These are phyloP conservation scores for Trichechus manatus DNA, from an alignment of 2,113 vertebrate genomes.

Conservation along the genomic window DNA sequence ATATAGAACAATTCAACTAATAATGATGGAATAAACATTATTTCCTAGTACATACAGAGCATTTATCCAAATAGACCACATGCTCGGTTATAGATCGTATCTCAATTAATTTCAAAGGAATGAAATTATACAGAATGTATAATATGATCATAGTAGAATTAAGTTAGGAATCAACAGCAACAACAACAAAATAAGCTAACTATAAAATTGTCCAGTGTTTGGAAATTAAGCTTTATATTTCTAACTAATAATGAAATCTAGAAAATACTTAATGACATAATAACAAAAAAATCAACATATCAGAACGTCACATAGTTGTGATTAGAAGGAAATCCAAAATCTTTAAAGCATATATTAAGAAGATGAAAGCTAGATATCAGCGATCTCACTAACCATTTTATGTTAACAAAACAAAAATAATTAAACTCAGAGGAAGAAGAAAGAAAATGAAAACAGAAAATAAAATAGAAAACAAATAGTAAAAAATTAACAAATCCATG, in stretches of 20 bases:
- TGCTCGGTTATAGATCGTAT: background rate
- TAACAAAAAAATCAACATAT: background rate
- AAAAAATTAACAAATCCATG: background rate
- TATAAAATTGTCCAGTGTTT: background rate
- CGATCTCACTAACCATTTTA: background rate
- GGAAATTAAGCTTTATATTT: background rate
- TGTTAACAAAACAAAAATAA: conserved; percentile 23
- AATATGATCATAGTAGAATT: background rate
- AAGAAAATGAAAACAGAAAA: background rate
- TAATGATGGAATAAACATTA: background rate
- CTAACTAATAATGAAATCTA: background rate
- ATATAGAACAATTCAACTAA: background rate
- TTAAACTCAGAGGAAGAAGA: background rate
- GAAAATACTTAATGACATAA: conserved; percentile 10
- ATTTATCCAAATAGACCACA: background rate
- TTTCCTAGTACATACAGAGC: background rate
- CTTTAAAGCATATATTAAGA: background rate
- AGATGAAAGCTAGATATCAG: background rate
- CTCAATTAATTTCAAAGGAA: background rate
- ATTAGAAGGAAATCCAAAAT: background rate
- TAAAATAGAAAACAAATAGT: background rate
- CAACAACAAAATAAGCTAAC: background rate
- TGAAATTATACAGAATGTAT: background rate
- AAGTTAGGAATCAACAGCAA: background rate
- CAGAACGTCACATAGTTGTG: background rate